Conservation (phyloP, 2,888 invertebrate species). For the Bhutanitis thaidina region DNA sequence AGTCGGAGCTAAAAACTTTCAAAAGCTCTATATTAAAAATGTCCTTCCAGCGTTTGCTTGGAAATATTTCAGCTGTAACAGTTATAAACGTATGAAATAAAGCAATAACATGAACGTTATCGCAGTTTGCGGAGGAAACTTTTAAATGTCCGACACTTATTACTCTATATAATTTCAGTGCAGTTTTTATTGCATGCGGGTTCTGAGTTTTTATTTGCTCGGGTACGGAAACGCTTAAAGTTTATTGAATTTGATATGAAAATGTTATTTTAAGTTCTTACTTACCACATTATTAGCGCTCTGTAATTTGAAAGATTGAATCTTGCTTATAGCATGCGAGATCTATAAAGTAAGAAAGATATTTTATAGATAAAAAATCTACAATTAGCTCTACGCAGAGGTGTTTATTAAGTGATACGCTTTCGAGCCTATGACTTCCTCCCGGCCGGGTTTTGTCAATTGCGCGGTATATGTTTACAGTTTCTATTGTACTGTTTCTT, state of each 20-base stretch:
- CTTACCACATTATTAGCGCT: neutral
- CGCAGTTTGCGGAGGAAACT: conserved; percentile 16
- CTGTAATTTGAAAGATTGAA: no score
- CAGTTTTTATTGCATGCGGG: conserved; percentile 14
- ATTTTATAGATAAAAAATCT: no score
- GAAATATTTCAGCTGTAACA: conserved; percentile 15
- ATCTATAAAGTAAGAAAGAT: no score
- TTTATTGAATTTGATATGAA: conserved; percentile 3
- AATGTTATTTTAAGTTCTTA: neutral
- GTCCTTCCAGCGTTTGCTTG: conserved; percentile 15
- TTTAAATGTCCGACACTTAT: conserved; percentile 21
- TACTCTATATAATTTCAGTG: conserved; percentile 19
- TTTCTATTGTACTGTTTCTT: no score
- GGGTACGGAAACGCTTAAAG: neutral
- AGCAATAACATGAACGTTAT: conserved; percentile 18
- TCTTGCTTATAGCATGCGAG: no score
- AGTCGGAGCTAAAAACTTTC: conserved; percentile 2
- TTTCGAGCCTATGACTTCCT: no score
- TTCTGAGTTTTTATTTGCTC: conserved; percentile 6
- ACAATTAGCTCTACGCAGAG: no score
- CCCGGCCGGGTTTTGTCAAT: no score
- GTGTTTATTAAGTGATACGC: no score
- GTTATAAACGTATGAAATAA: conserved; percentile 19
- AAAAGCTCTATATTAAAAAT: conserved; percentile 13
- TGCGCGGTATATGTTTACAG: no score